Percentiles rank a stretch among this genome's conserved stretches.
These are phyloP conservation scores for Clarias platycephalus DNA, from an alignment of 2,797 vertebrate genomes.

Conservation along the genomic window DNA sequence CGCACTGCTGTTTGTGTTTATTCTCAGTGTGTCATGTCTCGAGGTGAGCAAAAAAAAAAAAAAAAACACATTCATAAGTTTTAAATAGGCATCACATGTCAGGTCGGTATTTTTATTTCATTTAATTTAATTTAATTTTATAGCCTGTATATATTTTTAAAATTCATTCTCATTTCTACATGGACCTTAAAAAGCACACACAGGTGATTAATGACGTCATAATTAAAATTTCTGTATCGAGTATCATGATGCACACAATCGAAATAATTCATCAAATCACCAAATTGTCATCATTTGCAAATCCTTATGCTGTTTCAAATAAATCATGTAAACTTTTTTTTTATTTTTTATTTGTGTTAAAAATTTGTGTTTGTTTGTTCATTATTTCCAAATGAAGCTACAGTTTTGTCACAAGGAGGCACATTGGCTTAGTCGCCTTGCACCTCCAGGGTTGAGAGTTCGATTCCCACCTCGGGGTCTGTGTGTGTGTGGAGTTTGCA, in stretches of 20 bases:
- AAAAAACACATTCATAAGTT: background rate
- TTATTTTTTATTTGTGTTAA: too few relatives aligned
- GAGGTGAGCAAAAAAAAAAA: constrained; percentile 68
- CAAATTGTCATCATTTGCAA: background rate
- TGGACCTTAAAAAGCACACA: background rate
- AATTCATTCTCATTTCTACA: background rate
- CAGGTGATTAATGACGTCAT: background rate
- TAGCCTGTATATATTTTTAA: background rate
- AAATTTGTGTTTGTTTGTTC: background rate
- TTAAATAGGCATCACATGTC: background rate
- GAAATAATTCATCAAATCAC: background rate
- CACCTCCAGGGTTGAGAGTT: too few relatives aligned
- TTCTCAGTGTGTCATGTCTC: constrained; percentile 58
- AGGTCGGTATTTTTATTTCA: background rate
- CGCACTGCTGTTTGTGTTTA: constrained; percentile 55
- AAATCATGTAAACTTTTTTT: background rate
- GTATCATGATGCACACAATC: background rate
- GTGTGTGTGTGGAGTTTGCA: too few relatives aligned
- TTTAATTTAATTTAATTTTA: too few relatives aligned
- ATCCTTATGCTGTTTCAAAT: background rate
- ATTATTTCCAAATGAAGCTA: background rate
- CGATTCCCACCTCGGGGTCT: too few relatives aligned
- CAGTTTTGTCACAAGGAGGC: too few relatives aligned
- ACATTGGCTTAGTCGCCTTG: too few relatives aligned
- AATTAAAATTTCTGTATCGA: background rate